These are phyloP conservation scores for Scaeva pyrastri DNA, from an alignment of 2,888 invertebrate species.

Conservation along the genomic window DNA sequence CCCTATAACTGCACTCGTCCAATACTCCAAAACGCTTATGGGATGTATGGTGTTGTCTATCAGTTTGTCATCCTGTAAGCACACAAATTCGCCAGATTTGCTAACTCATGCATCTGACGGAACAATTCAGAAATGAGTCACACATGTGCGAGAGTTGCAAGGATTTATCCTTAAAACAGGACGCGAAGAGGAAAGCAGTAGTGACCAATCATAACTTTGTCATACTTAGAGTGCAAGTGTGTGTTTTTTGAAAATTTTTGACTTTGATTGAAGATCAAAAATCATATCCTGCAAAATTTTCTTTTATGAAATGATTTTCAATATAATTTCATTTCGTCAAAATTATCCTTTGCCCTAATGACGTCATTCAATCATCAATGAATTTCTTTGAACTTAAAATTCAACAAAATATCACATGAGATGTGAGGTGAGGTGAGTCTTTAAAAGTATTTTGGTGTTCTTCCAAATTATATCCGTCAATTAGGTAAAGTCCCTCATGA, in stretches of 20 bases:
- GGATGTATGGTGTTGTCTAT: slow-evolving; percentile 29
- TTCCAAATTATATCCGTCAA: slow-evolving; percentile 56
- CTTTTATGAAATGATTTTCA: slow-evolving; percentile 32
- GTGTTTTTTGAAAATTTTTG: neutral
- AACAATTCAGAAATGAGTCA: slow-evolving; percentile 11
- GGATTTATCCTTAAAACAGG: neutral
- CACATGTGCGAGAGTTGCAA: neutral
- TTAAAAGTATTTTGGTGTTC: slow-evolving; percentile 71
- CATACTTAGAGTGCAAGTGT: slow-evolving; percentile 13
- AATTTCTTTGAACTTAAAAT: slow-evolving; percentile 58
- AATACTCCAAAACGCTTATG: slow-evolving; percentile 45
- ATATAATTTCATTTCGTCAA: slow-evolving; percentile 33
- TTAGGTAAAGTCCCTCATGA: slow-evolving; percentile 60
- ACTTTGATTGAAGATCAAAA: slow-evolving; percentile 34
- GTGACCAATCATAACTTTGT: slow-evolving; percentile 39
- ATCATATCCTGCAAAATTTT: neutral
- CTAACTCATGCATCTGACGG: slow-evolving; percentile 55
- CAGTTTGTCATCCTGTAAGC: slow-evolving; percentile 61
- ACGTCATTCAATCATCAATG: slow-evolving; percentile 35
- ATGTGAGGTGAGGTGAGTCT: slow-evolving; percentile 9
- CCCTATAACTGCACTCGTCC: slow-evolving; percentile 32
- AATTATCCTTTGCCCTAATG: slow-evolving; percentile 56
- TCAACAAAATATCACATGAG: neutral
- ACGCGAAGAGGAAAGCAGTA: neutral
- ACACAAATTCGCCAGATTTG: slow-evolving; percentile 55